Conservation (phyloP, 2,888 invertebrate species). For the Tenthredo livida region DNA sequence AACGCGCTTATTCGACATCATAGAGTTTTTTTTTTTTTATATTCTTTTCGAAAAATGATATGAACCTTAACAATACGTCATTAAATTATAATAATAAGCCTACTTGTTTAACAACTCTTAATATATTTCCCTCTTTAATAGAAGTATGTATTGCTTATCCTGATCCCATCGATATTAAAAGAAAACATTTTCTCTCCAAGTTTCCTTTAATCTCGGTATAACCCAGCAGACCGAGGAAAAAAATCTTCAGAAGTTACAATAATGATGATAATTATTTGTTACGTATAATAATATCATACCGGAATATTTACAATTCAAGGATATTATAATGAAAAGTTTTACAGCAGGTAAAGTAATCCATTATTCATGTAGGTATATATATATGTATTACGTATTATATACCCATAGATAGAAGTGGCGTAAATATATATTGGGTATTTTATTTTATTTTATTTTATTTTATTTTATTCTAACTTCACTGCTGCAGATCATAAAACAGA, state of each 20-base stretch:
- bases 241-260: neutral
- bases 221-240: too few relatives aligned
- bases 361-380: neutral
- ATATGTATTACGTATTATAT: too few relatives aligned
- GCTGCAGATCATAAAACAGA: neutral
- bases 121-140: neutral
- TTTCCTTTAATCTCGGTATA: too few relatives aligned
- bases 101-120: too few relatives aligned
- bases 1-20: too few relatives aligned
- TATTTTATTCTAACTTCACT: neutral
- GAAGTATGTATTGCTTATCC: neutral
- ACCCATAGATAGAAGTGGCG: neutral
- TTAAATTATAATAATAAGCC: too few relatives aligned
- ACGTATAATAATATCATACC: neutral
- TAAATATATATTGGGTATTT: neutral
- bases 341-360: neutral
- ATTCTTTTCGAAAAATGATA: too few relatives aligned
- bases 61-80: too few relatives aligned
- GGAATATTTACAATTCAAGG: conserved; percentile 3
- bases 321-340: neutral
- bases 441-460: conserved; percentile 2
- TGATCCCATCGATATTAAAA: neutral
- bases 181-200: neutral
- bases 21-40: too few relatives aligned
- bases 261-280: neutral